Conservation (phyloP, 1,140 invertebrate genomes). For the Drosophila guanche region DNA sequence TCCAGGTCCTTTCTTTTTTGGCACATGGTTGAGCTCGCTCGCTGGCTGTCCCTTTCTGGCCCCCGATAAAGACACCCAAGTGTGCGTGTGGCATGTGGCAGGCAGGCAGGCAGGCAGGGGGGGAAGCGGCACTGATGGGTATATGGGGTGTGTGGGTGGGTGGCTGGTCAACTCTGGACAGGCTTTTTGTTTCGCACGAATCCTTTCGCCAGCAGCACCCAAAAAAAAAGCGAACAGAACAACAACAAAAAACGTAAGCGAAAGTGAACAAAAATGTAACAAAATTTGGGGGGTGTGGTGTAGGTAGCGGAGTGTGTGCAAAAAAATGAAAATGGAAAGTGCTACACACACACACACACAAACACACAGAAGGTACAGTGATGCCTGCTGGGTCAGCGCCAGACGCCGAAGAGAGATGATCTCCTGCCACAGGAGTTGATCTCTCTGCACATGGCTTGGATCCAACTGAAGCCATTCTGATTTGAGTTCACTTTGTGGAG, state of each 20-base stretch:
- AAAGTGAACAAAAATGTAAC: conserved; percentile 64
- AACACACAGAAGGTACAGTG: conserved; percentile 9
- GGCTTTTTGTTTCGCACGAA: conserved; percentile 77
- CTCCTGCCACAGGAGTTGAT: too few species aligned
- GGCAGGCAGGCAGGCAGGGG: background rate
- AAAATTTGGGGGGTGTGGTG: conserved; percentile 41
- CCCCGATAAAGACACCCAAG: conserved; percentile 75
- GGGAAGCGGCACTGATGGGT: background rate
- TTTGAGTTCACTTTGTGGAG: background rate
- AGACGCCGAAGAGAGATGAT: too few species aligned
- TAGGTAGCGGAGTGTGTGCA: conserved; percentile 11
- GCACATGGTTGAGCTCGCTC: conserved; percentile 47
- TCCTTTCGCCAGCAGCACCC: conserved; percentile 62
- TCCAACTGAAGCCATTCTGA: too few species aligned
- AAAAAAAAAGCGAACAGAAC: conserved; percentile 23
- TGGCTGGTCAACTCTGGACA: conserved; percentile 61
- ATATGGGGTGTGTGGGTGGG: conserved; percentile 24
- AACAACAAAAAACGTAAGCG: conserved; percentile 53
- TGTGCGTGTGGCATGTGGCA: conserved; percentile 76
- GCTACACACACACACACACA: conserved; percentile 21
- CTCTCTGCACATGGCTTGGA: too few species aligned
- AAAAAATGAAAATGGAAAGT: conserved; percentile 28
- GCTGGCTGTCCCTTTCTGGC: conserved; percentile 20
- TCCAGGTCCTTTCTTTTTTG: conserved; percentile 22
- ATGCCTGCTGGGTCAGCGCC: background rate